Evolutionary conservation across 2,797 vertebrate genomes (phyloP), one percentile per base, ranked within the genome.

Genomic region (Coreius guichenoti): DNA sequence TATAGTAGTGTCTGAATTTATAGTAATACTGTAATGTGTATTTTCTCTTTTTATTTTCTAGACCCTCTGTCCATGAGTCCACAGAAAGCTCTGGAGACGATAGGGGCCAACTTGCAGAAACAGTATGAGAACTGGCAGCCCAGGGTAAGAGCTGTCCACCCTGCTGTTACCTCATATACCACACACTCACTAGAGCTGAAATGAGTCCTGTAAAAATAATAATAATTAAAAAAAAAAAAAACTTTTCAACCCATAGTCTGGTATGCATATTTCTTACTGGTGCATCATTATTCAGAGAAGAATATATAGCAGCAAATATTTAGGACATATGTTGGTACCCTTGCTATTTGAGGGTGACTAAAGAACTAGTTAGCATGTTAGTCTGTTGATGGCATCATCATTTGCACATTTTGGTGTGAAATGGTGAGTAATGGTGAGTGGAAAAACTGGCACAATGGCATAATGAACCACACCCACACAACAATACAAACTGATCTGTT

Each of bases 41-140:
- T 58, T 77, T 76, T 91, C 84, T 85, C 73, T 90, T 17, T 73
- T 26, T 29, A 90, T 85, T 81, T 72, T 86, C 72, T 93, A 99
- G 98, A 99, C 95, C 98, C 98, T 86, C 94, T 99, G 90, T 99
- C 98, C 0, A 99, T 98, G 98, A 98, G 98, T 81, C 98, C 98
- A 19, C 98, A 99, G 92, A 99, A 99, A 89, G 98, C 98, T 88
- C 94, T 99, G 94, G 98, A 99, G 93, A 98, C 97, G 80, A 99
- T 99, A 0, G 98, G 98, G 77, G 97, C 97, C 31, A 99, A 98
- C 89, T 92, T 99, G 61, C 98, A 99, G 95, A 99, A 99, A 93
- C 98, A 99, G 91, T 99, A 99, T 1, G 98, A 99, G 90, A 99
- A 98, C 94, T 99, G 98, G 98, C 98, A 99, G 92, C 98, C 98